A percentile compares a stretch with the other conserved stretches of the same genome.
Evolutionary conservation across 2,113 vertebrate species (phyloP).

Genomic region (Caretta caretta): DNA sequence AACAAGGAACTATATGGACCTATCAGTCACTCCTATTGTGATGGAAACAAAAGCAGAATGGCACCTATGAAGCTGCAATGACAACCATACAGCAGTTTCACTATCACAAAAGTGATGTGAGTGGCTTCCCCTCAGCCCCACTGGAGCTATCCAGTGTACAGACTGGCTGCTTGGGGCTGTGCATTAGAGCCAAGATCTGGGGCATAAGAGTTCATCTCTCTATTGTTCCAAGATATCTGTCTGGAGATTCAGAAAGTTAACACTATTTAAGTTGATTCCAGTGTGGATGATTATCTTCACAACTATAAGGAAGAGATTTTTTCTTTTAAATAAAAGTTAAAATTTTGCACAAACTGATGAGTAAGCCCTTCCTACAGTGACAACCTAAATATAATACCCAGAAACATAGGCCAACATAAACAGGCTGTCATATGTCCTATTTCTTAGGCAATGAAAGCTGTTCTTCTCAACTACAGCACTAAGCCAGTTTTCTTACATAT

Average conservation of each 20-base stretch:
- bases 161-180: neutral
- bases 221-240: neutral
- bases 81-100: neutral
- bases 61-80: neutral
- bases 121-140: neutral
- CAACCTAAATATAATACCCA: neutral
- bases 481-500: neutral
- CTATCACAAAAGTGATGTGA: neutral
- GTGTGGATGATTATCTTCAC: neutral
- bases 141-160: neutral
- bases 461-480: neutral
- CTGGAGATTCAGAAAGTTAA: neutral
- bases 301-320: neutral
- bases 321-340: neutral
- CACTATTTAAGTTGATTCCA: neutral
- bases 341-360: neutral
- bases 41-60: neutral
- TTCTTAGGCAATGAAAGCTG: slow-evolving; percentile 10
- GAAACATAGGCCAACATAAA: neutral
- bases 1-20: neutral
- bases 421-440: neutral
- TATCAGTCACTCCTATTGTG: neutral
- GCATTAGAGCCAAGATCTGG: neutral
- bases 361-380: neutral
- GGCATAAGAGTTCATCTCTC: neutral